A percentile compares a stretch with the other conserved stretches of the same genome.
Evolutionary conservation across 2,113 vertebrate species (phyloP).

Genomic region (Sminthopsis crassicaudata): DNA sequence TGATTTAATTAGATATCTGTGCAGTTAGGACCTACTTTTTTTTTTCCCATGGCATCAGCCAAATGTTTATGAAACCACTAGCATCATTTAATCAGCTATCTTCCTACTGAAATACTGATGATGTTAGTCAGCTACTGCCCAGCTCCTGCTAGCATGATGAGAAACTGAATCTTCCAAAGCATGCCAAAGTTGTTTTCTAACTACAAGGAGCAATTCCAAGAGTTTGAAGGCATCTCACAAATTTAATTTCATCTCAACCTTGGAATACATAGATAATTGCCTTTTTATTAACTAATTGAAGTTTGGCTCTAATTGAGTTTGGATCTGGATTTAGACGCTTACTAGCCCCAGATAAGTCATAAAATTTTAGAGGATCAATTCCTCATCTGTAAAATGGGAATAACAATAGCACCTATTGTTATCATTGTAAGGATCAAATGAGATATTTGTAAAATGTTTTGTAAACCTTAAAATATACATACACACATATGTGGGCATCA

Average conservation of each 20-base stretch:
- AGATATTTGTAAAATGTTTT: not conserved
- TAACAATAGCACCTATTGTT: not conserved
- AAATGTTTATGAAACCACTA: not conserved
- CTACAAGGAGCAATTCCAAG: not conserved
- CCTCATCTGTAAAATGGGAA: not conserved
- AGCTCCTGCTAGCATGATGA: not conserved
- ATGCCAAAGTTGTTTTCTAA: constrained; percentile 10
- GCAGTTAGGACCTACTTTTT: not conserved
- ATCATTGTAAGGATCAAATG: not conserved
- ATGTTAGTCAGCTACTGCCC: not conserved
- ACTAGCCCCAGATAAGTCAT: not conserved
- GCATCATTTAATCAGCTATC: not conserved
- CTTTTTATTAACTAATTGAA: not conserved
- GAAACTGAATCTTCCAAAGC: not conserved
- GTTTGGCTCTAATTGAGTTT: not conserved
- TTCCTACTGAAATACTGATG: constrained; percentile 8
- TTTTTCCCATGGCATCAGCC: constrained; percentile 3
- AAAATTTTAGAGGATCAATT: not conserved
- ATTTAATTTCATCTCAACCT: not conserved
- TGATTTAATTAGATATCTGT: not conserved
- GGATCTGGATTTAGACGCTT: not conserved
- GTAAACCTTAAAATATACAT: not conserved
- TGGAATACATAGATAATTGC: not conserved
- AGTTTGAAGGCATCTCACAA: not conserved
- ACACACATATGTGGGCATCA: not conserved